phyloP scores from a whole-genome alignment of 2,888 invertebrate species.

The Laspeyria flexula region DNA sequence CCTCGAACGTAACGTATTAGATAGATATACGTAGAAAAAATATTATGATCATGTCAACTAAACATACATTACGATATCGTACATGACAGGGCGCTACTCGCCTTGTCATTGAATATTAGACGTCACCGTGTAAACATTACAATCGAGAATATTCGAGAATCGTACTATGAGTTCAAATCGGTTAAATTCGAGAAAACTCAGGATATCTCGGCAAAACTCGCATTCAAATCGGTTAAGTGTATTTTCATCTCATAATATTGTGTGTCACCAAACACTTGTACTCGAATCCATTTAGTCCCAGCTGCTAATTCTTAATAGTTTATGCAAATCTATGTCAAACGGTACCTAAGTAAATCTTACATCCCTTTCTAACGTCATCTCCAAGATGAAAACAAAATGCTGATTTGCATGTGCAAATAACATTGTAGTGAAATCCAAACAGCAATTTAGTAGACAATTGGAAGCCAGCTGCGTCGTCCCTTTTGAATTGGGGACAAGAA shows the following conservation, averaged over 20 bases:
- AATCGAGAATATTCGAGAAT: no score
- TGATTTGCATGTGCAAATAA: slow-evolving; percentile 85
- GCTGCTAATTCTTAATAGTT: slow-evolving; percentile 81
- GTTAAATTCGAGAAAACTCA: no score
- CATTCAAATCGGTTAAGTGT: slow-evolving; percentile 21
- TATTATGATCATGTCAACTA: no score
- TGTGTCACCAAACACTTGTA: slow-evolving; percentile 41
- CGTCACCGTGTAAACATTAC: no score
- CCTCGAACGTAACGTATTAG: no score
- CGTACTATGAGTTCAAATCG: no score
- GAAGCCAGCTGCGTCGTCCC: slow-evolving; percentile 68
- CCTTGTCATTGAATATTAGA: no score
- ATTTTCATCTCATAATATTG: slow-evolving; percentile 15
- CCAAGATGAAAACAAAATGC: slow-evolving; percentile 78
- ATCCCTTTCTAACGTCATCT: slow-evolving; percentile 51
- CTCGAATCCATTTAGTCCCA: slow-evolving; percentile 60
- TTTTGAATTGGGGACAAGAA: slow-evolving; percentile 59
- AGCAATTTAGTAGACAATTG: slow-evolving; percentile 81
- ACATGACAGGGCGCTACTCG: no score
- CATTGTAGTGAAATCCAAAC: slow-evolving; percentile 81
- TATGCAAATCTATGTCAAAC: slow-evolving; percentile 76
- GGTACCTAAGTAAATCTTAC: slow-evolving; percentile 48
- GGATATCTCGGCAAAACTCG: slow-evolving; percentile 15
- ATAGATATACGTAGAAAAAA: no score
- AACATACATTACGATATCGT: no score